Evolutionary conservation across 2,113 vertebrate genomes (phyloP), one percentile per base, ranked within the genome.

Genomic region (Phaethon lepturus): DNA sequence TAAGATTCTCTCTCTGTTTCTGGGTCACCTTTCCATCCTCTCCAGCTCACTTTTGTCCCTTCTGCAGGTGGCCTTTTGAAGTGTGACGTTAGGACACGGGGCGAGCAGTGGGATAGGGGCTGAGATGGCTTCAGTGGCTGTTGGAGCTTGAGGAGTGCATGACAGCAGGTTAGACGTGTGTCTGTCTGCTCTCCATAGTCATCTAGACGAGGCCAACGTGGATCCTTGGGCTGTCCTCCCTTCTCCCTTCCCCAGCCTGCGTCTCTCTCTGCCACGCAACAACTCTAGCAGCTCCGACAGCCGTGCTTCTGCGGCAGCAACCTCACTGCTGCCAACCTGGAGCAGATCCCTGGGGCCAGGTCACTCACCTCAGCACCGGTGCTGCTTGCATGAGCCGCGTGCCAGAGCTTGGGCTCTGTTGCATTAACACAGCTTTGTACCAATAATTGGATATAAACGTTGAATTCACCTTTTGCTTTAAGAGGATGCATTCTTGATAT

Each of bases 381-480:
- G 28, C 73, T 35, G 55, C 62, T 73, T 25, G 7, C 35, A 5
- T 0, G 3, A 80, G 62, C 81, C 74, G 26, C 17, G 44, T 59
- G 74, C 71, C 83, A 64, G 72, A 4, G 71, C 58, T 9, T 74
- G 56, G 33, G 50, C n/a, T 82, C 91, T 95, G 71, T 69, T 88
- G 77, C 76, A 62, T 85, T 77, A 82, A 9, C 60, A 6, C 64
- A 79, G 68, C 77, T 94, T 93, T 93, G 86, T 74, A 69, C 75
- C 66, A 72, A 77, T 94, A 95, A 94, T 96, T 98, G 97, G 96
- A 93, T 98, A 98, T 96, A 98, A 96, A 93, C 58, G 92, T 98
- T 97, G 96, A 97, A 98, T 96, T 97, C 96, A 95, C 95, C 85
- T 98, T 97, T 93, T 92, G 77, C 96, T 96, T 93, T 90, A 86